Percentiles rank a stretch among this genome's conserved stretches.
Evolutionary conservation across 2,888 invertebrate genomes (phyloP).

Genomic region (Slavum lentiscoides): DNA sequence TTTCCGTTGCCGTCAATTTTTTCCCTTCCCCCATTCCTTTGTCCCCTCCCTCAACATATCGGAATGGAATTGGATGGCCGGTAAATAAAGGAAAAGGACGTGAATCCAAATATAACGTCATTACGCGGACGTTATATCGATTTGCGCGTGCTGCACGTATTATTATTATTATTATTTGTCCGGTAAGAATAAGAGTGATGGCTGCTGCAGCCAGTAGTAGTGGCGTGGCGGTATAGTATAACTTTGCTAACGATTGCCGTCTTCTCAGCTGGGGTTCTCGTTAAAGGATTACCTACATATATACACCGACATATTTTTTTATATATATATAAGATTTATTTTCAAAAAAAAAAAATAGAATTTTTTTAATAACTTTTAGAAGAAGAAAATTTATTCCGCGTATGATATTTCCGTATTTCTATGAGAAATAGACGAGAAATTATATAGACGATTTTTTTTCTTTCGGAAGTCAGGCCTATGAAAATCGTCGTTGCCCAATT

Average conservation of each 20-base stretch:
- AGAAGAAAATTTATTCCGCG: no score
- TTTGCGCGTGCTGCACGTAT: not conserved
- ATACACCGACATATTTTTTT: not conserved
- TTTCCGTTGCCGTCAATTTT: not conserved
- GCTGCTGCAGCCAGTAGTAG: no score
- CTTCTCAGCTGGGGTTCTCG: constrained; percentile 43
- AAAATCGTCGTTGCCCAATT: no score
- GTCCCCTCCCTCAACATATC: not conserved
- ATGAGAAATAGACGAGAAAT: no score
- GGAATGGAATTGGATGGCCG: not conserved
- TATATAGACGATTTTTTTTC: no score
- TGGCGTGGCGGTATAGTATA: not conserved
- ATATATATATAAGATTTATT: no score
- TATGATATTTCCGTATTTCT: no score
- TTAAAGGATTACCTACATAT: constrained; percentile 31
- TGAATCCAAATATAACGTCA: constrained; percentile 33
- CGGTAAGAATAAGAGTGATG: not conserved
- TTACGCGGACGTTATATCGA: constrained; percentile 39
- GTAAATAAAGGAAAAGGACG: constrained; percentile 26
- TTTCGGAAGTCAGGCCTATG: no score
- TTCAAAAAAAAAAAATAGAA: no score
- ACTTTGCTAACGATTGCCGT: constrained; percentile 37
- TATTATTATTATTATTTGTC: not conserved
- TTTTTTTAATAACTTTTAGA: no score
- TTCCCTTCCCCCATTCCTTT: not conserved